These are phyloP conservation scores for Gallinago media DNA, from an alignment of 2,113 vertebrate species.

Conservation along the genomic window DNA sequence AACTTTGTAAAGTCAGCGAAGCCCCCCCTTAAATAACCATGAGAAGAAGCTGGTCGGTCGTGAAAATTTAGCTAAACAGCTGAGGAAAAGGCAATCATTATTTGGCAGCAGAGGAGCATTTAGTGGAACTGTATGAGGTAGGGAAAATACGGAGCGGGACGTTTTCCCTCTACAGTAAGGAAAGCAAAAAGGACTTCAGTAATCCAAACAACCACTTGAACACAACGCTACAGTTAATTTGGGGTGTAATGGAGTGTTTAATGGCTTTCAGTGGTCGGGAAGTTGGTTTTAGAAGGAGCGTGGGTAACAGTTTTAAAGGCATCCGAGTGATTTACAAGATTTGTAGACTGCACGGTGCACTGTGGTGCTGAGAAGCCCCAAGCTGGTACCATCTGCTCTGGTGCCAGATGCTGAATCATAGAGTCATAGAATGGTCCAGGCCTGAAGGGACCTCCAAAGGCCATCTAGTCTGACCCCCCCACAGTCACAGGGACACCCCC, in stretches of 20 bases:
- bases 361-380: neutral
- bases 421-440: too few relatives aligned
- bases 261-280: conserved; percentile 37
- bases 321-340: neutral
- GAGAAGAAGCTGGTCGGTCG: neutral
- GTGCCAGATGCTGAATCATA: neutral
- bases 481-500: too few relatives aligned
- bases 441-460: too few relatives aligned
- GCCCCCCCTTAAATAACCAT: neutral
- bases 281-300: neutral
- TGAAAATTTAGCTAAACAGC: neutral
- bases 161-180: neutral
- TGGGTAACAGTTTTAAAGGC: neutral
- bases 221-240: conserved; percentile 11
- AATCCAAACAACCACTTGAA: neutral
- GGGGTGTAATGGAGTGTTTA: neutral
- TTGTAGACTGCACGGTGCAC: neutral
- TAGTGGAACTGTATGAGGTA: neutral
- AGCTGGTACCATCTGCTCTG: rapidly evolving
- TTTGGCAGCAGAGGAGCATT: neutral
- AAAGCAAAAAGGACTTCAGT: conserved; percentile 2
- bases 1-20: neutral
- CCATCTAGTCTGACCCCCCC: too few relatives aligned
- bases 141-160: neutral
- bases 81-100: neutral